Base-by-base conservation (phyloP, 2,797 vertebrate genomes). In the Avahi laniger region DNA sequence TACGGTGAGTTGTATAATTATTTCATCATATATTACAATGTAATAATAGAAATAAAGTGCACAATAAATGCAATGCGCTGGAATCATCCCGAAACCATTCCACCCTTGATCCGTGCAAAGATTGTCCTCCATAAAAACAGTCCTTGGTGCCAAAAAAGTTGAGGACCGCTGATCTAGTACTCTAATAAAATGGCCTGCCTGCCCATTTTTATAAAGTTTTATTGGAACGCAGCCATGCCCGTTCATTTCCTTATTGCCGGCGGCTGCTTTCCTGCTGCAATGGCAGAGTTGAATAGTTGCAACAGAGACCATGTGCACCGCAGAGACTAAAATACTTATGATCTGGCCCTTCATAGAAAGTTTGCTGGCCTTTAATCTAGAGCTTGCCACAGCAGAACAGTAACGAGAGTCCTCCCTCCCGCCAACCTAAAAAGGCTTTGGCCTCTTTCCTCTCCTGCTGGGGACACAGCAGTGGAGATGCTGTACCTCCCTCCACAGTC, bases 141-240 rank as follows among this genome's bases (percentile, higher is more conserved):
- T 57, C 22, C 54, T 22, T 57, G 54, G 54, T 57, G 54, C 54
- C 54, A 57, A 10, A 57, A 57, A 57, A 22, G 22, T 57, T 57
- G 54, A 7, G 54, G 54, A 24, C 54, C 17, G 22, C 54, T 24
- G 54, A 57, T 57, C 63, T 65, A 65, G 63, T n/a, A 9, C 3
- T 15, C 33, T 65, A 8, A n/a, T n/a, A 50, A 61, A 43, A 30
- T 76, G 76, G 81, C 10, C 88, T 63, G 70, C 48, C 38, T 63
- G 67, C 33, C 33, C 65, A 0, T 73, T 79, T 84, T 81, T 94
- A 59, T 76, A 57, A 96, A 97, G 86, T 82, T 93, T 96, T 94
- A 95, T 93, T 96, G 65, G 80, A 59, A 91, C 7, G 38, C 20
- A 46, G 30, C 41, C 84, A 67, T 22, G 28, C 11, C 13, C 15